Evolutionary conservation across 2,797 vertebrate genomes (phyloP).

Genomic region (Sebastes hubbsi): DNA sequence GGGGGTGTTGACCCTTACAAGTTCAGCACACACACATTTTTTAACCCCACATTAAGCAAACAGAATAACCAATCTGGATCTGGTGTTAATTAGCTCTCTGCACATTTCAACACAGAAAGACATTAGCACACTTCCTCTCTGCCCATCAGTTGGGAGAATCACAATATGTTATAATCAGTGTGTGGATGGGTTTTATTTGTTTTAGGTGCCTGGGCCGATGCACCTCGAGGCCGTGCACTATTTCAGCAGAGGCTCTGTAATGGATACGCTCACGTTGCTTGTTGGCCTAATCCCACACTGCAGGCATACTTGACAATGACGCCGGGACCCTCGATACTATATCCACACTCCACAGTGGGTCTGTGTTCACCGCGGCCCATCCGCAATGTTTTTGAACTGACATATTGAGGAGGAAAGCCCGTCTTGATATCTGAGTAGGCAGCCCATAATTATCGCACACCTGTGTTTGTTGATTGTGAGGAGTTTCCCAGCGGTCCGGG

Average conservation of each 20-base stretch:
- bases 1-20: conserved; percentile 17
- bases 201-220: conserved; percentile 52
- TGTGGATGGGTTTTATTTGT: conserved; percentile 63
- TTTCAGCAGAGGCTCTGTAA: conserved; percentile 52
- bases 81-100: conserved; percentile 69
- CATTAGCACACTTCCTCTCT: conserved; percentile 67
- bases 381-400: conserved; percentile 70
- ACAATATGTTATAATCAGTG: conserved; percentile 75
- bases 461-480: conserved; percentile 84
- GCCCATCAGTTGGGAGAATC: conserved; percentile 58
- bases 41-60: conserved; percentile 39
- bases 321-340: conserved; percentile 44
- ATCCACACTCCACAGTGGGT: conserved; percentile 53
- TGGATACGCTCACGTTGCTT: conserved; percentile 32
- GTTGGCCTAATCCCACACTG: conserved; percentile 59
- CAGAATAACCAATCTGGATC: conserved; percentile 44
- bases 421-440: conserved; percentile 78
- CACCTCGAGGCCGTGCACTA: conserved; percentile 63
- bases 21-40: conserved; percentile 16
- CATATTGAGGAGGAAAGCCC: conserved; percentile 66
- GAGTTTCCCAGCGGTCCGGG: conserved; percentile 79
- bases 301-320: conserved; percentile 60
- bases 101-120: conserved; percentile 40
- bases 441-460: conserved; percentile 83
- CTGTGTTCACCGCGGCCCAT: conserved; percentile 49